A percentile compares a stretch with the other conserved stretches of the same genome.
These are phyloP conservation scores for Proisotoma minuta DNA, from an alignment of 2,888 invertebrate species.

Conservation along the genomic window DNA sequence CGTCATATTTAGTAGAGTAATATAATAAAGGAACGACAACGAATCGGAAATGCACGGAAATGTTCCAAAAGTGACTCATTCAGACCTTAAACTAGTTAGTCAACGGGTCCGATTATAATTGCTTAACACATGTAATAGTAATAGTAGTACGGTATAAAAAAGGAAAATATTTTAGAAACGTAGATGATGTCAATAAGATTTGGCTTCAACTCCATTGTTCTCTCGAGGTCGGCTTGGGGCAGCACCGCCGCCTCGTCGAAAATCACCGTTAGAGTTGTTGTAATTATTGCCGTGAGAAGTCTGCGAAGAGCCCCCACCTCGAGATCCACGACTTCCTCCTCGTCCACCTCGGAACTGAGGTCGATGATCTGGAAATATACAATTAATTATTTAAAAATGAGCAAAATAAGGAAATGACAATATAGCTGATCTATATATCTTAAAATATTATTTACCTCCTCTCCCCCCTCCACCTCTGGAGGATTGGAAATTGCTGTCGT, in stretches of 20 bases:
- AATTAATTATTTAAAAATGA: too few relatives aligned
- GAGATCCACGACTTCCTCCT: background rate
- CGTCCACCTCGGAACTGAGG: background rate
- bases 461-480: too few relatives aligned
- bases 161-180: background rate
- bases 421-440: too few relatives aligned
- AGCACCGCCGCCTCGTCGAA: background rate
- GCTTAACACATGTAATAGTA: too few relatives aligned
- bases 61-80: too few relatives aligned
- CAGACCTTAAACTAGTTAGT: background rate
- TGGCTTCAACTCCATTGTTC: background rate
- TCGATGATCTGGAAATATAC: too few relatives aligned
- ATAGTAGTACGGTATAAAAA: slow-evolving; percentile 3
- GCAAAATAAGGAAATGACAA: too few relatives aligned
- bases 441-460: too few relatives aligned
- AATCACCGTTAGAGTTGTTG: background rate
- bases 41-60: too few relatives aligned
- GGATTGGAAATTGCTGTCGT: too few relatives aligned
- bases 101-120: background rate
- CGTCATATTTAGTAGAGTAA: background rate
- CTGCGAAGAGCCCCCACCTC: background rate
- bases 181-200: slow-evolving; percentile 3
- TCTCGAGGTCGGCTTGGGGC: background rate
- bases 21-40: background rate
- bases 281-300: background rate